Conservation (phyloP, 2,888 invertebrate genomes). For the Leptinotarsa tumamoca region DNA sequence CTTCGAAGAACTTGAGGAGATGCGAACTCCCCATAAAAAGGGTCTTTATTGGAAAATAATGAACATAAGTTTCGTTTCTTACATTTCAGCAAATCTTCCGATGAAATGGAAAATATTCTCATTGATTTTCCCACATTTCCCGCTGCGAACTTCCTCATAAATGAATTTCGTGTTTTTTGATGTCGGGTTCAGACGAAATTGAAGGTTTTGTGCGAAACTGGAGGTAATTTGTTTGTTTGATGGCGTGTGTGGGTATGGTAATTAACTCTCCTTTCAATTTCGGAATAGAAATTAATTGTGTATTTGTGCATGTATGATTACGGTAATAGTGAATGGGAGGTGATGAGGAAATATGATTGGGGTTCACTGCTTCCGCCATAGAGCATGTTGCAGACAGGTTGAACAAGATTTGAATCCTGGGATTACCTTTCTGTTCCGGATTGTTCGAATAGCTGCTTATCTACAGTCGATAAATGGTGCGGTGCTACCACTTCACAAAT, state of each 20-base stretch:
- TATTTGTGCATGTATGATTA: conserved; percentile 15
- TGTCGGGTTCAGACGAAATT: conserved; percentile 19
- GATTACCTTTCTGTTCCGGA: no score
- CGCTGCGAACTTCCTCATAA: conserved; percentile 12
- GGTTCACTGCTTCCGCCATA: background rate
- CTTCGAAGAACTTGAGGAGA: conserved; percentile 13
- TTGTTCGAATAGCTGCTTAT: no score
- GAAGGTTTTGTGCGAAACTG: conserved; percentile 17
- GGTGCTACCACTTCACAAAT: no score
- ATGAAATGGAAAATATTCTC: conserved; percentile 22
- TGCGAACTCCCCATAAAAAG: conserved; percentile 20
- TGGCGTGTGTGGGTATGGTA: conserved; percentile 26
- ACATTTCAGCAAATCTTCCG: conserved; percentile 16
- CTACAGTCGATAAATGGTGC: no score
- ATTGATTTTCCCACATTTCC: conserved; percentile 23
- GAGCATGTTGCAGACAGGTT: background rate
- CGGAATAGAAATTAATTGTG: conserved; percentile 19
- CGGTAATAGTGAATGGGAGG: conserved; percentile 9
- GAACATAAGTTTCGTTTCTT: conserved; percentile 27
- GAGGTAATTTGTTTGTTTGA: conserved; percentile 15
- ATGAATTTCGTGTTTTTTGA: conserved; percentile 17
- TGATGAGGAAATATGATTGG: background rate
- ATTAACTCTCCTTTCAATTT: conserved; percentile 27
- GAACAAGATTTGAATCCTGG: no score
- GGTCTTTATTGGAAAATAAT: conserved; percentile 26